Conservation (phyloP, 2,888 invertebrate species). For the Hydrotaea diabolus region DNA sequence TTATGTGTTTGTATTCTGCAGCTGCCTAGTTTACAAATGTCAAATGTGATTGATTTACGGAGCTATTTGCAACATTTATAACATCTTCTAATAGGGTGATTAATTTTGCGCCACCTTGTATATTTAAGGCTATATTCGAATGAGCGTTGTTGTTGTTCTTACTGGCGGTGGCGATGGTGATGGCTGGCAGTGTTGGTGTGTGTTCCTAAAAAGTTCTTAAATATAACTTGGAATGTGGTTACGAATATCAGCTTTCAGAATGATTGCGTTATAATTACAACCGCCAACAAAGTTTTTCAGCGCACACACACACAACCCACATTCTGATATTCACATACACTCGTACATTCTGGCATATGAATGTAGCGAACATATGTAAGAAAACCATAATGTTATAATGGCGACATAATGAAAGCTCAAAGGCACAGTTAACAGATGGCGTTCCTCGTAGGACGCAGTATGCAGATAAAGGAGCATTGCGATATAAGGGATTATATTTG, state of each 20-base stretch:
- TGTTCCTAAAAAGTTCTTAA: conserved; percentile 20
- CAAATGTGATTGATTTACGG: too few relatives aligned
- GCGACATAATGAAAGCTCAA: background rate
- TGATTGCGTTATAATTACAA: conserved; percentile 8
- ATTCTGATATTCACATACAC: too few relatives aligned
- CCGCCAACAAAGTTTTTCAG: background rate
- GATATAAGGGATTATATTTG: too few relatives aligned
- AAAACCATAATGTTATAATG: background rate
- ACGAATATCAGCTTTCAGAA: conserved; percentile 7
- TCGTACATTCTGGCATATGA: too few relatives aligned
- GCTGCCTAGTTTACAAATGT: too few relatives aligned
- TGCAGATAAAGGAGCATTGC: too few relatives aligned
- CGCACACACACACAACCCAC: background rate
- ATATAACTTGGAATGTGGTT: conserved; percentile 22
- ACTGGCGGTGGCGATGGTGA: background rate
- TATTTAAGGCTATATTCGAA: background rate
- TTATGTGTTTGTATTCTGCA: too few relatives aligned
- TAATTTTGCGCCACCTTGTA: too few relatives aligned
- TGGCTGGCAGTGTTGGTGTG: background rate
- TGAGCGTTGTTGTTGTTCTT: background rate
- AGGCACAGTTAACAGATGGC: background rate
- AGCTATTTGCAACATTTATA: too few relatives aligned
- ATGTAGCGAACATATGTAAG: background rate
- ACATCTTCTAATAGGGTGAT: too few relatives aligned
- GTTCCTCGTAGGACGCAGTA: background rate